Conservation (phyloP, 2,888 invertebrate genomes). For the Metacarcinus magister region DNA sequence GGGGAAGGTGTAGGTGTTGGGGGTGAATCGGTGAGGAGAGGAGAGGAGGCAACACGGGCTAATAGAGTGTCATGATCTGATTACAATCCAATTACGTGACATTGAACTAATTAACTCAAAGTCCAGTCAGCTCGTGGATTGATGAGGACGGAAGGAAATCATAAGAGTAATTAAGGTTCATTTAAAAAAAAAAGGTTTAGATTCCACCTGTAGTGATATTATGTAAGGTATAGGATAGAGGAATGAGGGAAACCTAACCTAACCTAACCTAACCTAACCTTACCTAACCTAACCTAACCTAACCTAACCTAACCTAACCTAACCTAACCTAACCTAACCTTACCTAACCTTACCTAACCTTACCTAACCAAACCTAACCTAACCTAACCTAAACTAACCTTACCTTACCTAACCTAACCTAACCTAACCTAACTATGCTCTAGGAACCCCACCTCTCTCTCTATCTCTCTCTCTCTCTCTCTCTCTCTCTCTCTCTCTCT, state of each 20-base stretch:
- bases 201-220: too few species aligned
- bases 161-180: background rate
- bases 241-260: too few species aligned
- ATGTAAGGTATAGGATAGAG: background rate
- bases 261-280: too few species aligned
- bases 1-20: too few species aligned
- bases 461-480: background rate
- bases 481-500: background rate
- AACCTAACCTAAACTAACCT: too few species aligned
- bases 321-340: too few species aligned
- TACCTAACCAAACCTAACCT: too few species aligned
- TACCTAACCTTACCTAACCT: too few species aligned
- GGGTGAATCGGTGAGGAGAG: conserved; percentile 14
- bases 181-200: background rate
- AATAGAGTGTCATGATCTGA: conserved; percentile 16
- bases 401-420: too few species aligned
- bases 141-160: background rate
- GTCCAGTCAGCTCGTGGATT: background rate
- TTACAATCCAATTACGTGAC: background rate
- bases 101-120: background rate
- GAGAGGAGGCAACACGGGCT: background rate
- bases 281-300: too few species aligned
- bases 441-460: background rate
- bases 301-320: too few species aligned
- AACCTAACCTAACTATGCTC: background rate